Evolutionary conservation across 2,888 invertebrate genomes (phyloP), one percentile per base, ranked within the genome.

Genomic region (Drosophila macrospina): DNA sequence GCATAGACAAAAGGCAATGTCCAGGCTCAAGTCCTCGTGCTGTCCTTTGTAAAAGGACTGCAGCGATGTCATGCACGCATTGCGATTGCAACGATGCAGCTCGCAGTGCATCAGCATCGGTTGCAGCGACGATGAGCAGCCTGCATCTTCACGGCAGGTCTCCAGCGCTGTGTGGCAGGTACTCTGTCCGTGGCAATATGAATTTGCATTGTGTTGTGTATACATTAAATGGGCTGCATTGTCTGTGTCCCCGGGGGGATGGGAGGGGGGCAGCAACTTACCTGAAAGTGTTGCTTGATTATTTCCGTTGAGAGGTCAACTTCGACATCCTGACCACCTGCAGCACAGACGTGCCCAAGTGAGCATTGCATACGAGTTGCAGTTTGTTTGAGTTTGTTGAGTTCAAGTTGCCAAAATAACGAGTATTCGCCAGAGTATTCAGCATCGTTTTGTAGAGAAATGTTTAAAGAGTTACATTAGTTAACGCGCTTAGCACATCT

Each of bases 1-100:
- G 97, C 98, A 98, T 69, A 97, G 94, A 91, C 98, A 98, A 93
- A 97, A 97, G 80, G 97, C 98, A 85, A 97, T 96, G 92, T 97
- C 97, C 75, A 97, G 94, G 90, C 96, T 97, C 94, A 97, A 96
- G 81, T 95, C 95, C 78, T 96, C 95, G 61, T 95, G 95, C 16
- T 95, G 95, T 88, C 95, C 95, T 91, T 96, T 94, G 93, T 97
- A 98, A 93, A 98, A 97, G 60, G 95, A 95, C 91, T 97, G 95
- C 84, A 98, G 93, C 54, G 97, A 96, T 74, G 95, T 94, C 97
- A 97, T 97, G 92, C 98, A 98, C 66, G 96, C 96, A 90, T 96
- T 96, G 73, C 97, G 94, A 91, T 96, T 96, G 92, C 97, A 98
- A 78, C 95, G 93, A 80, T 94, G 93, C 86, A 94, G 92, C 89